phyloP scores from a whole-genome alignment of 1,140 invertebrate species.

The Diplogasteroides magnus region DNA sequence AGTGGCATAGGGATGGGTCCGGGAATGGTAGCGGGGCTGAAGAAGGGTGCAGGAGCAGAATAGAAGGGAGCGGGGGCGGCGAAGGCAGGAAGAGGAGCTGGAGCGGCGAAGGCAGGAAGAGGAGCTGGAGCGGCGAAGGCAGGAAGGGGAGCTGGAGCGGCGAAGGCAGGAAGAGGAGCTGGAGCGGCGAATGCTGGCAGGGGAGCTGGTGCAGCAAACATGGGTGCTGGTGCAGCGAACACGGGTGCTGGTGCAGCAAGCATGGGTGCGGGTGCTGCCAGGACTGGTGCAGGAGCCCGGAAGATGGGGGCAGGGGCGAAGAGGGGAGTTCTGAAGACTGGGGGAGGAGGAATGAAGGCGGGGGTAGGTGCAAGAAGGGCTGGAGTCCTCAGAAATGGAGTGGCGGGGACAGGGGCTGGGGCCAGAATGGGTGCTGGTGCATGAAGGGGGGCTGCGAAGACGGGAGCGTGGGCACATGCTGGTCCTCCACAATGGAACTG shows the following conservation, averaged over 20 bases:
- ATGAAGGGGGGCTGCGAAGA: background rate
- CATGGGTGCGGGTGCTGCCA: conserved; percentile 11
- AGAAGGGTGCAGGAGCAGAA: conserved; percentile 2
- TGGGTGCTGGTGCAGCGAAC: background rate
- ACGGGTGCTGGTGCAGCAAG: background rate
- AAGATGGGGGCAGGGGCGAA: background rate
- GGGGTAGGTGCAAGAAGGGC: background rate
- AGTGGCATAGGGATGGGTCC: background rate
- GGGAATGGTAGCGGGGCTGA: background rate
- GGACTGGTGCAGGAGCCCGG: conserved; percentile 9
- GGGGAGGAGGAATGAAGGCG: background rate
- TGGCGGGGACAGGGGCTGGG: too few relatives aligned
- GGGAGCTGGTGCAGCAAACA: background rate
- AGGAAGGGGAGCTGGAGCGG: conserved; percentile 1
- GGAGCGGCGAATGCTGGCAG: background rate
- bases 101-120: conserved; percentile 6
- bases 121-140: conserved; percentile 5
- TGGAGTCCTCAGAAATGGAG: background rate
- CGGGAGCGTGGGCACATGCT: too few relatives aligned
- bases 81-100: conserved; percentile 14
- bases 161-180: conserved; percentile 5
- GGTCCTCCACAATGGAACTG: too few relatives aligned
- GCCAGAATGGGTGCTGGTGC: background rate
- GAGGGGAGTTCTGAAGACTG: background rate
- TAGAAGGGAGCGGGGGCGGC: background rate